Evolutionary conservation across 1,140 invertebrate species (phyloP), one percentile per base, ranked within the genome.

Genomic region (Bombus waltoni): DNA sequence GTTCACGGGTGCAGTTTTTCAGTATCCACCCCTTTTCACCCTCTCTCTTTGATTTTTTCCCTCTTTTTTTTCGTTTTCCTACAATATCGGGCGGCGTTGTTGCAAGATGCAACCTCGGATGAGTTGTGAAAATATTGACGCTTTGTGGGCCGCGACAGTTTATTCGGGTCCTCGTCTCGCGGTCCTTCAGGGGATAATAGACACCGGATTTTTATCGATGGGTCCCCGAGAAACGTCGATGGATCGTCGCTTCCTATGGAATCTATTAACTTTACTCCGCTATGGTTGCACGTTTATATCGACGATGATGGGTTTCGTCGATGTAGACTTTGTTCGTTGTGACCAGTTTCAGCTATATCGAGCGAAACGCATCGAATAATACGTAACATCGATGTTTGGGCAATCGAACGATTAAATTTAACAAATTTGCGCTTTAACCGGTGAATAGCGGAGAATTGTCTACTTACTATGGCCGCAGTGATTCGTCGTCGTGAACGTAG

Each of bases 61-160:
- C 47, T 42, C 9, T 70, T 82, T 85, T 85, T 89, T 86, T 57
- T 13, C 79, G 82, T 83, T 89, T 89, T 88, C 83, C 78, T 59
- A 40, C 86, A 65, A 76, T 68, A 81, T 53, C 74, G 78, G 66
- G 85, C 87, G 88, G 84, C 79, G 90, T 44, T 47, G 81, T 86
- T 89, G 84, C 90, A 91, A 89, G 92, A 92, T 92, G 92, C 93
- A 92, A 92, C 90, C 88, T 93, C 90, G 88, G 91, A 93, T 94
- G 93, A 94, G 90, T 93, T 86, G 91, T 91, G 78, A 81, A 93
- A 93, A 92, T 88, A 88, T 87, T 84, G 78, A 87, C 75, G 73
- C 81, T 80, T 84, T 85, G 80, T 83, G 81, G 70, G 62, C 66
- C 85, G 82, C 85, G 81, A 81, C 57, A 91, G 68, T 89, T 86